Evolutionary conservation across 2,113 vertebrate genomes (phyloP), one percentile per base, ranked within the genome.

Genomic region (Vidua chalybeata): DNA sequence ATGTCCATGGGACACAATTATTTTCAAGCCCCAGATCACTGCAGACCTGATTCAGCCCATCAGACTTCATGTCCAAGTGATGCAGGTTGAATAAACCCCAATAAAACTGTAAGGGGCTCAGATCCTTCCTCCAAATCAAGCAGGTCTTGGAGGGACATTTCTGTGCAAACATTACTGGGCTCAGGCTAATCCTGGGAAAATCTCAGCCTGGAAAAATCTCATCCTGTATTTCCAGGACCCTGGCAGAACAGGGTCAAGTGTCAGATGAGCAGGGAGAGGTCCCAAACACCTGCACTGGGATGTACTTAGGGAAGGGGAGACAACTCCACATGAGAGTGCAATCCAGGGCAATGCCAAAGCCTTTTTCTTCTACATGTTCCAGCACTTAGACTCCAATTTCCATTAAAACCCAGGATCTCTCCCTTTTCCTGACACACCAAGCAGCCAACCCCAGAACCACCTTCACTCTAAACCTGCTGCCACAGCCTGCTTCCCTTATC

Each of bases 81-180:
- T 17, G 49, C 9, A 11, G 18, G 7, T 26, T 5, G 37, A 89
- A 91, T 8, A 9, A 72, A 4, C 27, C 28, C 35, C 66, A 51
- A 5, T 3, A 14, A 24, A 63, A 28, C 0, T 6, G 12, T 2
- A 3, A 37, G 23, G 52, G 4, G 6, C 41, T n/a, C n/a, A 17
- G 37, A 73, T 7, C 10, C 69, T 46, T 14, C 7, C 24, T 30
- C 19, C 41, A 72, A 49, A 31, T 1, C 66, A 10, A 49, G 37
- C n/a, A 22, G 66, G 7, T 41, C 54, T 8, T 3, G n/a, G 58
- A 13, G 39, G 48, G 31, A 52, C 62, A 7, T 3, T 43, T 4
- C 58, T 55, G 30, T 28, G 43, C 49, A 54, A 52, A 6, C 31
- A 35, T 11, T 23, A 11, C 48, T 20, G 56, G 35, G 73, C 23